A percentile compares a stretch with the other conserved stretches of the same genome.
Evolutionary conservation across 1,140 invertebrate genomes (phyloP).

Genomic region (Microplitis mediator): DNA sequence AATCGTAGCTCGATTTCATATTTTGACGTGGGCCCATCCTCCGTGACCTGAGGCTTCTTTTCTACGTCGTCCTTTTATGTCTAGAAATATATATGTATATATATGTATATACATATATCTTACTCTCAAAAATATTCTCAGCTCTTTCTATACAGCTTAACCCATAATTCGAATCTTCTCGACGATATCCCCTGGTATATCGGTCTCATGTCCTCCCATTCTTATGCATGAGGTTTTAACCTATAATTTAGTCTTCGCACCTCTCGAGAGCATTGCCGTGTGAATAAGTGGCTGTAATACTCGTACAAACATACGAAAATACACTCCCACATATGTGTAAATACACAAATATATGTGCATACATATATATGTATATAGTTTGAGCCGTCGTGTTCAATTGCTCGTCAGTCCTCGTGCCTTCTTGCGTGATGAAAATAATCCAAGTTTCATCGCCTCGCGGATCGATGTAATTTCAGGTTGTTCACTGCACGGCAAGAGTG

Average conservation of each 20-base stretch:
- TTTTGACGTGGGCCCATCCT: slow-evolving; percentile 50
- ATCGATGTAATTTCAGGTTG: slow-evolving; percentile 33
- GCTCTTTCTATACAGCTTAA: not conserved
- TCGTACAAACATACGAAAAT: slow-evolving; percentile 29
- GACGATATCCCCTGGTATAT: slow-evolving; percentile 14
- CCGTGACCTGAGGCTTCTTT: slow-evolving; percentile 13
- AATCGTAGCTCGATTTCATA: slow-evolving; percentile 58
- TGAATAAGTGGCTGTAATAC: slow-evolving; percentile 30
- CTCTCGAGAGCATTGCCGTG: slow-evolving; percentile 27
- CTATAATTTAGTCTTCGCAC: slow-evolving; percentile 31
- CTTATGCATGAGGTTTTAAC: slow-evolving; percentile 8
- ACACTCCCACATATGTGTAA: slow-evolving; percentile 13
- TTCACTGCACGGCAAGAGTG: slow-evolving; percentile 27
- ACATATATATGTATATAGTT: not conserved
- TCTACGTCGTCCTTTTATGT: slow-evolving; percentile 2
- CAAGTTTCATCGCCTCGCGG: slow-evolving; percentile 29
- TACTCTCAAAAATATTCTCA: not conserved
- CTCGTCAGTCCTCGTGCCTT: slow-evolving; percentile 22
- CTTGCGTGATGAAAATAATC: slow-evolving; percentile 31
- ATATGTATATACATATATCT: not conserved
- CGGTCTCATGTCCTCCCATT: slow-evolving; percentile 27
- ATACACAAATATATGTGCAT: slow-evolving; percentile 3
- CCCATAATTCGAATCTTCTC: slow-evolving; percentile 27
- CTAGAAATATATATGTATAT: too few species aligned
- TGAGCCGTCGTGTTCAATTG: not conserved